Base-by-base conservation (phyloP, 2,888 invertebrate genomes). In the Drosophila mettleri region DNA sequence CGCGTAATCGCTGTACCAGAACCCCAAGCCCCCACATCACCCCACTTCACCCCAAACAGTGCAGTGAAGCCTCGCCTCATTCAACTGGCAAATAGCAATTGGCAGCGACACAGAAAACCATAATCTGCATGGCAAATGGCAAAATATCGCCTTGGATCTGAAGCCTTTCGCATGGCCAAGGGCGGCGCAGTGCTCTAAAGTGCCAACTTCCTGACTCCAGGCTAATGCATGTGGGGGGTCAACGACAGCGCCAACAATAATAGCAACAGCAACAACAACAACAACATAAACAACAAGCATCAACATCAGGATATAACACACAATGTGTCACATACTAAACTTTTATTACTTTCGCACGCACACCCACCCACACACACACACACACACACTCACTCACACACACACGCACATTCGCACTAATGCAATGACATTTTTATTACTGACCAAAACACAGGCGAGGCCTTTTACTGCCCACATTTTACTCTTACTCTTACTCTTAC, bases 341-440 rank as follows among this genome's bases (percentile, higher is more conserved):
- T 88, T 84, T 86, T 87, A 84, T 82, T 82, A 85, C 68, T 55
- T 70, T 41, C 63, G 27, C 73, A 57, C 52, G 63, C 46, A 46
- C 16, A 27, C 14, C 3, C 5, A 27, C 12, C 48, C 55, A 53
- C 69, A 64, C 54, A 70, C 48, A 43, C 73, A 64, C 87, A 45
- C 34, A 49, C 20, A 39, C 31, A 31, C 10, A 29, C 38, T 38
- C 52, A 43, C 67, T 9, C 48, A 38, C 48, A 33, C 12, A 36
- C 29, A 20, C 14, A n/a, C 52, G 41, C 53, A 53, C 67, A 64
- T 51, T 72, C 53, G 38, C 74, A 72, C 87, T 87, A 78, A 83
- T 85, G 83, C 83, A 87, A 79, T 82, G 83, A 81, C 88, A 86
- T 81, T 86, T 83, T 86, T 83, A 83, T 83, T 83, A 83, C 86